phyloP scores from a whole-genome alignment of 2,888 invertebrate species.

The Pantelozetes paolii region DNA sequence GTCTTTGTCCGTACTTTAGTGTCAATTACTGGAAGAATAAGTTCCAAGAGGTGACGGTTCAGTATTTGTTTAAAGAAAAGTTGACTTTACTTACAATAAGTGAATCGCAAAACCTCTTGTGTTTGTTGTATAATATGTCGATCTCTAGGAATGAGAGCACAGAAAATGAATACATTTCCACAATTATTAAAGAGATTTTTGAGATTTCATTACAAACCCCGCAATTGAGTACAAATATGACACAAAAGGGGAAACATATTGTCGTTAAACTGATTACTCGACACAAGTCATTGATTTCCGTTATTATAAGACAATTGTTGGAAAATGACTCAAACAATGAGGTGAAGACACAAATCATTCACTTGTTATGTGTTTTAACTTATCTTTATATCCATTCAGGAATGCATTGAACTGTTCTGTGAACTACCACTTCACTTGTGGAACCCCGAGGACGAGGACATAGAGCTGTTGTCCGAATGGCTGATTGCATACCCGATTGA shows the following conservation, averaged over 20 bases:
- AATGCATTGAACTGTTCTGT: conserved; percentile 40
- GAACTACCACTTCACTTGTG: conserved; percentile 36
- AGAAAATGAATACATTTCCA: conserved; percentile 40
- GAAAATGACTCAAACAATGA: conserved; percentile 33
- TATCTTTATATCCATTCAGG: neutral
- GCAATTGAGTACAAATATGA: conserved; percentile 37
- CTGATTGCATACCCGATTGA: conserved; percentile 23
- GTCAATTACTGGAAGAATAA: conserved; percentile 44
- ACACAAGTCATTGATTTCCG: conserved; percentile 40
- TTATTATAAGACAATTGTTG: conserved; percentile 37
- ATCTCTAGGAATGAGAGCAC: conserved; percentile 36
- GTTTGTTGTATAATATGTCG: conserved; percentile 44
- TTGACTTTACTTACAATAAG: conserved; percentile 36
- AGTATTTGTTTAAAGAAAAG: conserved; percentile 43
- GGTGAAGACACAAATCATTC: neutral
- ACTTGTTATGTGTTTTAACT: neutral
- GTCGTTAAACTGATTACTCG: conserved; percentile 27
- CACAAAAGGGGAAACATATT: conserved; percentile 24
- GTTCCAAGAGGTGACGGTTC: conserved; percentile 39
- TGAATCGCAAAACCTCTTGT: conserved; percentile 39
- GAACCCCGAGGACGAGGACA: conserved; percentile 37
- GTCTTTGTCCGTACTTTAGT: conserved; percentile 42
- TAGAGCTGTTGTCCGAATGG: conserved; percentile 41
- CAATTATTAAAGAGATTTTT: conserved; percentile 39
- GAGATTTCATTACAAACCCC: conserved; percentile 37